phyloP scores from a whole-genome alignment of 2,888 invertebrate species.

The Tenthredo distinguenda region DNA sequence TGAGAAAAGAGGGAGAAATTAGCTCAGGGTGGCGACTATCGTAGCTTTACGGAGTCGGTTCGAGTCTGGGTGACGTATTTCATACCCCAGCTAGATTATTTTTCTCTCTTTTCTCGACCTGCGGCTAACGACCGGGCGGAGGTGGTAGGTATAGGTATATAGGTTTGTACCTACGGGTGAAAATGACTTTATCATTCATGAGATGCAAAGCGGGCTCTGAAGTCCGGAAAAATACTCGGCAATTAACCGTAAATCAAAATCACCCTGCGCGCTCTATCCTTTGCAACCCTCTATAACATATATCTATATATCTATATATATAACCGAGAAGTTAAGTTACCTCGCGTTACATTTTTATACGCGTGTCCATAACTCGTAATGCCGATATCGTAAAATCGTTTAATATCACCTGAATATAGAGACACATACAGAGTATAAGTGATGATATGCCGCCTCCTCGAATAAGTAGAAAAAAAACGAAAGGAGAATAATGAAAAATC shows the following conservation, averaged over 20 bases:
- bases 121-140: conserved; percentile 44
- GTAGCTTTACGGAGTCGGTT: not conserved
- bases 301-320: not conserved
- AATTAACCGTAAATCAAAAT: conserved; percentile 73
- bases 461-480: not conserved
- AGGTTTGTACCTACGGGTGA: conserved; percentile 50
- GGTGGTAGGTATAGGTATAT: not conserved
- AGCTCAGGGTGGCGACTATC: not conserved
- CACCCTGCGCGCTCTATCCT: conserved; percentile 50
- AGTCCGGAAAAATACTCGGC: conserved; percentile 66
- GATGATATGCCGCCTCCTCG: too few relatives aligned
- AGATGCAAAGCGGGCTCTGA: conserved; percentile 66
- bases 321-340: too few relatives aligned
- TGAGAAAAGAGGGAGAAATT: not conserved
- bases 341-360: not conserved
- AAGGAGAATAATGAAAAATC: not conserved
- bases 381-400: not conserved
- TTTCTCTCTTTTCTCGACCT: conserved; percentile 28
- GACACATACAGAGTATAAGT: too few relatives aligned
- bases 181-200: conserved; percentile 70
- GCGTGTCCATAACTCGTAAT: not conserved
- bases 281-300: not conserved
- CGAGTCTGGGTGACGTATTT: conserved; percentile 12
- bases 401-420: not conserved
- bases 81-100: conserved; percentile 21